Evolutionary conservation across 2,797 vertebrate species (phyloP).

Genomic region (Danio choprae): DNA sequence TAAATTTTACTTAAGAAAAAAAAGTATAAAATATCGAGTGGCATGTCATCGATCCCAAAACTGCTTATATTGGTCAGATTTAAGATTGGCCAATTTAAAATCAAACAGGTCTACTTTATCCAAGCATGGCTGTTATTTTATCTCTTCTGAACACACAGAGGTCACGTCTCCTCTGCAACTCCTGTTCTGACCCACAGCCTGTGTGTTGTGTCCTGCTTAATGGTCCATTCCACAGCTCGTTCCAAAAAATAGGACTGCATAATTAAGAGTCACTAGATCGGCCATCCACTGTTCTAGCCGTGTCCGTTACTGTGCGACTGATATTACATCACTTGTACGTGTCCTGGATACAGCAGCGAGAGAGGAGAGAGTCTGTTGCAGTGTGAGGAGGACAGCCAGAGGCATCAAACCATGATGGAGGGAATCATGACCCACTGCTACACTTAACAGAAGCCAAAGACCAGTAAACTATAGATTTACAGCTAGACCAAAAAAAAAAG

Average conservation of each 20-base stretch:
- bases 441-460: background rate
- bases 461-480: slow-evolving; percentile 7
- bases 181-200: slow-evolving; percentile 48
- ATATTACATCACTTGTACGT: slow-evolving; percentile 73
- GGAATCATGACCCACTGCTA: slow-evolving; percentile 20
- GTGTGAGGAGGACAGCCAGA: slow-evolving; percentile 16
- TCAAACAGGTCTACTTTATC: slow-evolving; percentile 35
- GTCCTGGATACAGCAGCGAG: slow-evolving; percentile 56
- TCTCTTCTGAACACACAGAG: slow-evolving; percentile 40
- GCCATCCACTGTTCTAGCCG: slow-evolving; percentile 64
- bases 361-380: slow-evolving; percentile 47
- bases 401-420: slow-evolving; percentile 32
- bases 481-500: slow-evolving; percentile 2
- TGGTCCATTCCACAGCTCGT: slow-evolving; percentile 50
- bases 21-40: no score
- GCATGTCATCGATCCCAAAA: no score
- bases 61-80: background rate
- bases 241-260: slow-evolving; percentile 77
- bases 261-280: slow-evolving; percentile 74
- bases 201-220: slow-evolving; percentile 51
- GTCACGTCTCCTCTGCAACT: slow-evolving; percentile 33
- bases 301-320: slow-evolving; percentile 70
- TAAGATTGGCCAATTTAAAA: background rate
- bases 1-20: no score
- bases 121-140: slow-evolving; percentile 43